phyloP scores from a whole-genome alignment of 2,797 vertebrate species.

The Sebastes cheni region DNA sequence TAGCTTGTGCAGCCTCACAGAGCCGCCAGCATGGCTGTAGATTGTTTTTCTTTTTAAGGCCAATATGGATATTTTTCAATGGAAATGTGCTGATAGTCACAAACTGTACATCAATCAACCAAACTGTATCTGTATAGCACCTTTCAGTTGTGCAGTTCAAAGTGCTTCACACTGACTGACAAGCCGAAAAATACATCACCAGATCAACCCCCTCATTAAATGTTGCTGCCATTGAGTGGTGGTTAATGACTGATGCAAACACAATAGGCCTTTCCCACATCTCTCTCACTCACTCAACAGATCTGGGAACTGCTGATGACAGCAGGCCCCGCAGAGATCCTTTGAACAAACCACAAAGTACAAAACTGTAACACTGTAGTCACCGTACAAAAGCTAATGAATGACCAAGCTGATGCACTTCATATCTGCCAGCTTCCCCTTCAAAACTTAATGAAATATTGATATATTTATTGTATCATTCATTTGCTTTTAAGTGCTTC shows the following conservation, averaged over 20 bases:
- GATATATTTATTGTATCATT: background rate
- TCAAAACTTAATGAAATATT: background rate
- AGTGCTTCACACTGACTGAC: too few species aligned
- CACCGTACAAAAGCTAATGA: constrained; percentile 41
- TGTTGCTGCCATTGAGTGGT: background rate
- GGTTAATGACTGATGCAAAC: constrained; percentile 42
- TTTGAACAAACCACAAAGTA: constrained; percentile 65
- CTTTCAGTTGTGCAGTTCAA: too few species aligned
- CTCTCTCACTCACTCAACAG: constrained; percentile 20
- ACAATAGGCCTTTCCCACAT: constrained; percentile 25
- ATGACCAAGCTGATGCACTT: constrained; percentile 27
- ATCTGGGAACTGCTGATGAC: constrained; percentile 55
- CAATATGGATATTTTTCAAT: background rate
- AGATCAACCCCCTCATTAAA: constrained; percentile 11
- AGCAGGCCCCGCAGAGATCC: constrained; percentile 31
- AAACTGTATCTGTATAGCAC: too few species aligned
- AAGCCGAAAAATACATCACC: background rate
- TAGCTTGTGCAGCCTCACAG: background rate
- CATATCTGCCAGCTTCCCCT: background rate
- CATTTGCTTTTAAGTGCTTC: background rate
- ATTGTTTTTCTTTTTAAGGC: background rate
- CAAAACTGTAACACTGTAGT: constrained; percentile 23
- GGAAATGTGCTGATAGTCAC: background rate
- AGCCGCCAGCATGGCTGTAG: background rate
- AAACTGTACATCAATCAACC: background rate